Evolutionary conservation across 2,113 vertebrate genomes (phyloP).

Genomic region (Tachysurus fulvidraco): DNA sequence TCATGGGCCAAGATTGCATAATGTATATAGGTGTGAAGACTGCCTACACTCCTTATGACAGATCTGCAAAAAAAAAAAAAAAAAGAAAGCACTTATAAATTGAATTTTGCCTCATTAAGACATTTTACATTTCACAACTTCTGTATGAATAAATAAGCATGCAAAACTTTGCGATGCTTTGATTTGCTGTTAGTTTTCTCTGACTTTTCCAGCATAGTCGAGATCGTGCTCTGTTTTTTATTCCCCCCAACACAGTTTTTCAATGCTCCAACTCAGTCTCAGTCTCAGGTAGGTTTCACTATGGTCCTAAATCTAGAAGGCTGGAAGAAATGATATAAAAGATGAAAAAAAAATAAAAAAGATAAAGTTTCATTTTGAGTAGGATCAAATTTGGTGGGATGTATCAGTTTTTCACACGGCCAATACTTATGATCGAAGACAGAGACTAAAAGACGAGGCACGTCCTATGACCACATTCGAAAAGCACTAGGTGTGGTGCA

Average conservation of each 20-base stretch:
- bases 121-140: background rate
- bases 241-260: background rate
- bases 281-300: background rate
- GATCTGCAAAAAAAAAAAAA: background rate
- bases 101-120: background rate
- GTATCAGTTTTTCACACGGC: no score
- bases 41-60: slow-evolving; percentile 9
- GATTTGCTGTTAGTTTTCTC: background rate
- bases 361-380: no score
- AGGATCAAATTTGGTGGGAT: no score
- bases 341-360: no score
- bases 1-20: background rate
- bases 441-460: background rate
- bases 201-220: background rate
- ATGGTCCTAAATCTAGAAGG: background rate
- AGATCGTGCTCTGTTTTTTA: background rate
- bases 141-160: background rate
- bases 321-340: no score
- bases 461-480: background rate
- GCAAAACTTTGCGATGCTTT: background rate
- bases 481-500: background rate
- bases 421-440: background rate
- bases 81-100: background rate
- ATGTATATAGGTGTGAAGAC: slow-evolving; percentile 20
- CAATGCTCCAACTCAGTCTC: background rate